Evolutionary conservation across 2,888 invertebrate genomes (phyloP).

Genomic region (Rhagium mordax): DNA sequence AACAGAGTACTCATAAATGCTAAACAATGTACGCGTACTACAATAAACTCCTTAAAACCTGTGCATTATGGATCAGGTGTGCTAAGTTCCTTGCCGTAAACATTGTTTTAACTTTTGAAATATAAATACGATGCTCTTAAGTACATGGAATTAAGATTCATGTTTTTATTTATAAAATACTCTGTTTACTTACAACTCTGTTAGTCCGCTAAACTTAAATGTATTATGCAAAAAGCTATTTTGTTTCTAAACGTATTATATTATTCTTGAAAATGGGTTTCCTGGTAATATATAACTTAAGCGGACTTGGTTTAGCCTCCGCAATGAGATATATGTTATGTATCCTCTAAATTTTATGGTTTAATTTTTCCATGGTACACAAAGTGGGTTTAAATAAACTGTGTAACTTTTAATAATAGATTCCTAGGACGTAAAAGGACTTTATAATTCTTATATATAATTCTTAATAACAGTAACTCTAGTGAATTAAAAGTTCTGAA

Average conservation of each 20-base stretch:
- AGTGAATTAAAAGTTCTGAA: too few species aligned
- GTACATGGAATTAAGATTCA: slow-evolving; percentile 42
- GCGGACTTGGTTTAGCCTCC: too few species aligned
- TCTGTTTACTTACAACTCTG: background rate
- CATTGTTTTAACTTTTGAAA: slow-evolving; percentile 54
- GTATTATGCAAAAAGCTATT: slow-evolving; percentile 13
- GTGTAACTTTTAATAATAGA: too few species aligned
- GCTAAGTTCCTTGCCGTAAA: slow-evolving; percentile 44
- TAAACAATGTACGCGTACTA: slow-evolving; percentile 56
- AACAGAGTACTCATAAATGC: slow-evolving; percentile 53
- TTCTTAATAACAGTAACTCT: too few species aligned
- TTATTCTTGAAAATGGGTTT: background rate
- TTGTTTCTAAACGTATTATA: background rate
- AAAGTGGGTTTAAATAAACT: too few species aligned
- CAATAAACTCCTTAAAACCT: slow-evolving; percentile 59
- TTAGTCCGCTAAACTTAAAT: slow-evolving; percentile 3
- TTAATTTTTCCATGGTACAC: too few species aligned
- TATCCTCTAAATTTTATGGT: too few species aligned
- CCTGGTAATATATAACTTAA: background rate
- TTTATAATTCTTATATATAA: too few species aligned
- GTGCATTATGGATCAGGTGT: slow-evolving; percentile 63
- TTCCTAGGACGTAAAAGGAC: too few species aligned
- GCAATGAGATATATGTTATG: too few species aligned
- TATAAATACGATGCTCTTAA: slow-evolving; percentile 42
- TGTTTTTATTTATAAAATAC: slow-evolving; percentile 36